Evolutionary conservation across 2,888 invertebrate genomes (phyloP).

Genomic region (Listrodromus nycthemerus): DNA sequence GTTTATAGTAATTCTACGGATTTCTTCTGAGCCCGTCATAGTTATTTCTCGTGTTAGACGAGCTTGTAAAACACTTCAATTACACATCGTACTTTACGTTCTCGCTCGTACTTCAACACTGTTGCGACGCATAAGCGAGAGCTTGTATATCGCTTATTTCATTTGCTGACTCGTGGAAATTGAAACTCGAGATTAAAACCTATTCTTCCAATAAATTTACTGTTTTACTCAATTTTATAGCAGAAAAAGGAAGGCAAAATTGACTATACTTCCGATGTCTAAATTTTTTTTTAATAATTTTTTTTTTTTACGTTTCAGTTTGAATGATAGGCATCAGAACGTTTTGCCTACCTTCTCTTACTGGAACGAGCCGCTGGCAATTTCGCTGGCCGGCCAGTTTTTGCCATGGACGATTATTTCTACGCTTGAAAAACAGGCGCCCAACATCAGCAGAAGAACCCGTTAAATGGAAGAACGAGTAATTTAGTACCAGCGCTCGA

Average conservation of each 20-base stretch:
- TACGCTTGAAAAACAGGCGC: constrained; percentile 17
- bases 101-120: constrained; percentile 51
- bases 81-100: constrained; percentile 45
- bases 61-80: constrained; percentile 54
- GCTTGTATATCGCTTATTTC: constrained; percentile 10
- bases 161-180: not conserved
- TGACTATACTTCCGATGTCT: too few species aligned
- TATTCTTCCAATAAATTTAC: too few species aligned
- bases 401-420: constrained; percentile 1
- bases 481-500: constrained; percentile 35
- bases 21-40: constrained; percentile 47
- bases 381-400: constrained; percentile 28
- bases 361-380: not conserved
- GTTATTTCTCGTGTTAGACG: constrained; percentile 40
- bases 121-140: constrained; percentile 30
- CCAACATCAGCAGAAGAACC: not conserved
- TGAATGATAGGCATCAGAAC: too few species aligned
- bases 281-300: too few species aligned
- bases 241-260: too few species aligned
- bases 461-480: constrained; percentile 43
- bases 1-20: constrained; percentile 13
- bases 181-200: too few species aligned
- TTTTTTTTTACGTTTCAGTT: too few species aligned
- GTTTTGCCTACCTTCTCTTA: too few species aligned
- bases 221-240: too few species aligned